Evolutionary conservation across 2,888 invertebrate genomes (phyloP).

Genomic region (Acleris emargana): DNA sequence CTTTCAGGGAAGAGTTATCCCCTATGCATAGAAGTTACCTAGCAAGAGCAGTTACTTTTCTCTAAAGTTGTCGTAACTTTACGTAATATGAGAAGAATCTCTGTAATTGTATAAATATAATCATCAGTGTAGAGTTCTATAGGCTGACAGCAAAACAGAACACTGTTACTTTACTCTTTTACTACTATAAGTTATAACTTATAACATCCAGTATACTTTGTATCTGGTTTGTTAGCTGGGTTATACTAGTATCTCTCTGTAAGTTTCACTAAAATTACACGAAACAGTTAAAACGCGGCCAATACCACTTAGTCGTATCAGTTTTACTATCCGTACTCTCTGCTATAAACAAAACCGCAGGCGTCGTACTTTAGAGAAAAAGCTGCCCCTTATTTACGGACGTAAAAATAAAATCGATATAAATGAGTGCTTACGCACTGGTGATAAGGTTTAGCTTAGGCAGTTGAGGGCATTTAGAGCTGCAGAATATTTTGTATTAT

Average conservation of each 20-base stretch:
- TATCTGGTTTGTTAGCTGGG: too few relatives aligned
- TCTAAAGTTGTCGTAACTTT: too few relatives aligned
- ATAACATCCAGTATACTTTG: too few relatives aligned
- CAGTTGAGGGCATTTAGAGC: constrained; percentile 28
- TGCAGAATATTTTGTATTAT: constrained; percentile 8
- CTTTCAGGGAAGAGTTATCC: too few relatives aligned
- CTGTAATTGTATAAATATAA: too few relatives aligned
- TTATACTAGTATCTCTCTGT: background rate
- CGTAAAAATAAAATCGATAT: background rate
- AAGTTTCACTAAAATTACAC: background rate
- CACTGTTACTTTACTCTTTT: too few relatives aligned
- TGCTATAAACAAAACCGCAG: constrained; percentile 45
- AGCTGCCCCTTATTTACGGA: background rate
- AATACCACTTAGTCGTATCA: constrained; percentile 32
- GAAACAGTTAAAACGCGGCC: constrained; percentile 19
- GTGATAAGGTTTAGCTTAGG: constrained; percentile 10
- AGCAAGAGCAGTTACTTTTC: too few relatives aligned
- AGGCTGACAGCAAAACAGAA: too few relatives aligned
- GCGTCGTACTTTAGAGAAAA: constrained; percentile 41
- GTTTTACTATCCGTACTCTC: constrained; percentile 24
- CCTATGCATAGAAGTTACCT: too few relatives aligned
- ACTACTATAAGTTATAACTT: too few relatives aligned
- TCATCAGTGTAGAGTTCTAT: too few relatives aligned
- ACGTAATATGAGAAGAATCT: too few relatives aligned
- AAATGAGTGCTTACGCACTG: constrained; percentile 6